A percentile compares a stretch with the other conserved stretches of the same genome.
Evolutionary conservation across 2,113 vertebrate species (phyloP).

Genomic region (Tringa solitaria): DNA sequence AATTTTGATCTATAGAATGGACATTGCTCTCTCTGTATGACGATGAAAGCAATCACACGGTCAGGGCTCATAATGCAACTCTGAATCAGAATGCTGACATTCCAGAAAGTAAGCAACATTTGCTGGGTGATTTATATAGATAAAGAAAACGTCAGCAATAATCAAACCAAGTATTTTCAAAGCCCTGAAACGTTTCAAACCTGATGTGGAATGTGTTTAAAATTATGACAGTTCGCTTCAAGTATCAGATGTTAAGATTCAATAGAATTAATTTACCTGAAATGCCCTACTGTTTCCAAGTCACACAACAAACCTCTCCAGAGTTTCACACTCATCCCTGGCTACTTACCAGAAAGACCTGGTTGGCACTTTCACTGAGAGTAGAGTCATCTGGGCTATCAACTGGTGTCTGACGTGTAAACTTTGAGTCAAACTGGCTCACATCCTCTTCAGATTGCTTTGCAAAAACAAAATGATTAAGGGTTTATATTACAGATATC

Average conservation of each 20-base stretch:
- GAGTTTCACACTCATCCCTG: neutral
- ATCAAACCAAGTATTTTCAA: neutral
- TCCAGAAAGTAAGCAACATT: neutral
- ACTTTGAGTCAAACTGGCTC: constrained; percentile 99
- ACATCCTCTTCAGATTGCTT: constrained; percentile 99
- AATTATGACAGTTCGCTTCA: neutral
- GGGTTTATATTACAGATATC: constrained; percentile 60
- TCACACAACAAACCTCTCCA: neutral
- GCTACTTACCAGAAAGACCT: constrained; percentile 93
- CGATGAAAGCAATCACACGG: neutral
- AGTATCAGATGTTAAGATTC: neutral
- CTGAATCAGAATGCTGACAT: neutral
- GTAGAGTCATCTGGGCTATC: constrained; percentile 98
- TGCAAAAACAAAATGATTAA: constrained; percentile 71
- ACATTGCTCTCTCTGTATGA: neutral
- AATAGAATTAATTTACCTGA: neutral
- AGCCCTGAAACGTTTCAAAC: neutral
- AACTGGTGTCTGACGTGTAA: constrained; percentile 98
- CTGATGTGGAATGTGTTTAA: neutral
- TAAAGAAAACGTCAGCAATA: neutral
- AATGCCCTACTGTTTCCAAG: neutral
- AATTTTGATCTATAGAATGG: neutral
- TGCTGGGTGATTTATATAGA: neutral
- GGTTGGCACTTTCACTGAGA: constrained; percentile 99
- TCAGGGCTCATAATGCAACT: neutral